Evolutionary conservation across 2,113 vertebrate species (phyloP).

Genomic region (Sminthopsis crassicaudata): DNA sequence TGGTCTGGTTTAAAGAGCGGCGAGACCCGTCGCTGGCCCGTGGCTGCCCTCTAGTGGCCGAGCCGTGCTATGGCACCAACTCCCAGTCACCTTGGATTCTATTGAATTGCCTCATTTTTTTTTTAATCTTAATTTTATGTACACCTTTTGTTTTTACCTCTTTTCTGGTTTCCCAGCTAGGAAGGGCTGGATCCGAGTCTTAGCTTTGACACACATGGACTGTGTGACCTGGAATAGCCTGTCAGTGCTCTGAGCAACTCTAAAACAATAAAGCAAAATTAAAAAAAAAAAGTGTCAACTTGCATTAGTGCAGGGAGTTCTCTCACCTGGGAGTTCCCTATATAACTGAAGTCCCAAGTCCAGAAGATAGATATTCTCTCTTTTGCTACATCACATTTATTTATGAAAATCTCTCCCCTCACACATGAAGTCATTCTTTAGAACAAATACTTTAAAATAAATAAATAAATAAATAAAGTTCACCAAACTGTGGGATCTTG

Average conservation of each 20-base stretch:
- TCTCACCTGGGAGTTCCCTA: neutral
- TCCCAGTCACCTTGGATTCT: neutral
- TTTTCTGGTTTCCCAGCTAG: neutral
- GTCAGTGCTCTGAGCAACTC: neutral
- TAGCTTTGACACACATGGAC: neutral
- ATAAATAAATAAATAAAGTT: too few species aligned
- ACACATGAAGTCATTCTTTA: neutral
- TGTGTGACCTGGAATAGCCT: neutral
- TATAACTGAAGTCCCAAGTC: neutral
- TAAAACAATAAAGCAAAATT: neutral
- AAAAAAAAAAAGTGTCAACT: neutral
- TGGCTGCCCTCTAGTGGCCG: constrained; percentile 83
- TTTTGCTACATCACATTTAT: neutral
- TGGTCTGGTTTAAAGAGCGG: neutral
- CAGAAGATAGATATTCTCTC: neutral
- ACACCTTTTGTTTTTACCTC: neutral
- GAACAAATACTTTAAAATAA: neutral
- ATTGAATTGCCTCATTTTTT: neutral
- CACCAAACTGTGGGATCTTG: neutral
- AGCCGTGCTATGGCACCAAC: constrained; percentile 3
- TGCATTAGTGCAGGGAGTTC: neutral
- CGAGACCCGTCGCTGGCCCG: constrained; percentile 67
- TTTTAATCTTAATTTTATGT: neutral
- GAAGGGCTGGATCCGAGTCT: neutral
- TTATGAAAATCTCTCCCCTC: neutral